phyloP scores from a whole-genome alignment of 2,113 vertebrate genomes.

The Isurus oxyrinchus region DNA sequence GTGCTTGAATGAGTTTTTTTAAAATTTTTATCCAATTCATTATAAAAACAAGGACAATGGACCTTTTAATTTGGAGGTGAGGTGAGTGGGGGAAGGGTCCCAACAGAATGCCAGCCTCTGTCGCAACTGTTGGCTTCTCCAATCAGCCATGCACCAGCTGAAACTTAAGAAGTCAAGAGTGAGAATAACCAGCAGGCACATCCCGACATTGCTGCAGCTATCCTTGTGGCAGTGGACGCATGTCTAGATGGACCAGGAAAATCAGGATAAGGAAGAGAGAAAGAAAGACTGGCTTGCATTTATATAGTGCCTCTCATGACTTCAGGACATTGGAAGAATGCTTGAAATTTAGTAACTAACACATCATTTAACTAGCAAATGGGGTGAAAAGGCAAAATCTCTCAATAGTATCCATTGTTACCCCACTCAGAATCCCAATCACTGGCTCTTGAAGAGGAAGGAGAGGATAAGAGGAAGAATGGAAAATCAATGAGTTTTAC shows the following conservation, averaged over 20 bases:
- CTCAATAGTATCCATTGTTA: not conserved
- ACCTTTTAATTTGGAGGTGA: not conserved
- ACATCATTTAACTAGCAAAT: too few species aligned
- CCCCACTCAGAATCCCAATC: not conserved
- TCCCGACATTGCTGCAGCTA: too few species aligned
- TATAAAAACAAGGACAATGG: not conserved
- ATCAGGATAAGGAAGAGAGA: not conserved
- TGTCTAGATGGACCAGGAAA: too few species aligned
- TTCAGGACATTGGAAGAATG: too few species aligned
- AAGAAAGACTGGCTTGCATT: not conserved
- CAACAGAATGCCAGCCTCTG: not conserved
- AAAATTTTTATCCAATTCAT: not conserved
- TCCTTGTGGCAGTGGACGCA: too few species aligned
- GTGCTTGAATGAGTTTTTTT: not conserved
- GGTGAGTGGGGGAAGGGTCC: not conserved
- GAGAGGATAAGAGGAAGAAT: not conserved
- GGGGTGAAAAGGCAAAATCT: not conserved
- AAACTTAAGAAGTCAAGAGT: not conserved
- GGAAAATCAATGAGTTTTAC: not conserved
- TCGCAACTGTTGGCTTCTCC: not conserved
- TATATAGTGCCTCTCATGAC: too few species aligned
- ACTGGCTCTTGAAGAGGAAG: too few species aligned
- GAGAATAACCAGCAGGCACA: too few species aligned
- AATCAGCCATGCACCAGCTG: not conserved
- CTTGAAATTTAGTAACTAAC: too few species aligned